Base-by-base conservation (phyloP, 2,888 invertebrate genomes). In the Agrilus cyanescens region DNA sequence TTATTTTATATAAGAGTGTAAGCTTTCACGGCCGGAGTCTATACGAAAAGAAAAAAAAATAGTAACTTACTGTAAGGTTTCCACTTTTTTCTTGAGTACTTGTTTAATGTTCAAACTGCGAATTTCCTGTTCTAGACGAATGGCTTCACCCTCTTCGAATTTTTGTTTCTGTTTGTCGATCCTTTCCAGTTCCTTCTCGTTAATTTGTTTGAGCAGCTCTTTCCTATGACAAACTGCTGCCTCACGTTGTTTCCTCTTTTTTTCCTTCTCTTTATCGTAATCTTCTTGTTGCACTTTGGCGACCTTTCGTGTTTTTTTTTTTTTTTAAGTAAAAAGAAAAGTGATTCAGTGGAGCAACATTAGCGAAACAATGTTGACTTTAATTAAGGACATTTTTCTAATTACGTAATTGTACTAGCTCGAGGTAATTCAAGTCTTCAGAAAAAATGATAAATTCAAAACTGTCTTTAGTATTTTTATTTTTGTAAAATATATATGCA, bases 131-230 rank as follows among this genome's bases (percentile, higher is more conserved):
- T 81, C 78, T 54, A 77, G 65, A 44, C 76, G 69, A 41, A 79
- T 65, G 0, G 78, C 77, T 16, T 75, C 66, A 1, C 82, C 82
- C 56, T 83, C 81, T 52, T 79, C 78, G 57, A 76, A 78, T 38
- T 74, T 71, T 57, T 71, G 72, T 57, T 78, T 76, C 3, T 78
- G 71, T 10, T 71, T 56, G 32, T 74, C 71, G 13, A 78, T 78
- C 66, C 75, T 72, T 47, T 78, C 73, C 6, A 72, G 69, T 58
- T 83, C 82, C 53, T 80, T 83, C 49, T 80, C 76, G 54, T 81
- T 78, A 37, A 84, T 77, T 63, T 82, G 81, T 50, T 74, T 76
- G 61, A 83, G 69, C 38, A 84, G 75, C 53, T 74, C 78, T 44
- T 70, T 74, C 2, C 80, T 71, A 51, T 82, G 76, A 15, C 68